phyloP scores from a whole-genome alignment of 1,140 invertebrate species.

The fruit fly (Drosophila melanogaster) region DNA sequence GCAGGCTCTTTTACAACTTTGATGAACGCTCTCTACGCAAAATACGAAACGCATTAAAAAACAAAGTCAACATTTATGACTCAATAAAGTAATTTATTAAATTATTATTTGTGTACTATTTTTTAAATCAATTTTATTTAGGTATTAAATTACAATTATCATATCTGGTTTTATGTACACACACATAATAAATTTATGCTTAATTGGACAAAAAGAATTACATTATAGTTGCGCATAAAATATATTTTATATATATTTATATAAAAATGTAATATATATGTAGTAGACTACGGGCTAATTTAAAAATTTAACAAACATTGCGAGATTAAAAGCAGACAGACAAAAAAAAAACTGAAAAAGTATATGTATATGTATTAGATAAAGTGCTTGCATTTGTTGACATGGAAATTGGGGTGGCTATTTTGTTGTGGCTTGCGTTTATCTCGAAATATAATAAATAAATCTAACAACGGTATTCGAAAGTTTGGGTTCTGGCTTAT shows the following conservation, averaged over 20 bases:
- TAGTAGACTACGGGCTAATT: constrained; percentile 58
- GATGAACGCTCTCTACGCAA: constrained; percentile 50
- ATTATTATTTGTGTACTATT: neutral
- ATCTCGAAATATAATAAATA: constrained; percentile 58
- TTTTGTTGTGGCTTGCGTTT: constrained; percentile 24
- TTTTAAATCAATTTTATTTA: constrained; percentile 66
- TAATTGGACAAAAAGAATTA: constrained; percentile 71
- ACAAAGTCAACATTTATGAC: neutral
- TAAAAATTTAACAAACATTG: constrained; percentile 47
- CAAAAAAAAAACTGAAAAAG: constrained; percentile 39
- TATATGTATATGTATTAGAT: neutral
- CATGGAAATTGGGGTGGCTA: neutral
- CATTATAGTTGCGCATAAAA: constrained; percentile 50
- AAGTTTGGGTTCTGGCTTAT: constrained; percentile 11
- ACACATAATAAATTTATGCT: constrained; percentile 70
- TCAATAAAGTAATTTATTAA: neutral
- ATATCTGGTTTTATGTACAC: constrained; percentile 69
- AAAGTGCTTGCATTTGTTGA: constrained; percentile 1
- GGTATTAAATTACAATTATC: constrained; percentile 73
- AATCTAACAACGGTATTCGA: constrained; percentile 36
- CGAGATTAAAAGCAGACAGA: constrained; percentile 46
- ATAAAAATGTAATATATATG: constrained; percentile 39
- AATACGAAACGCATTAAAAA: constrained; percentile 30
- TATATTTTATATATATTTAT: constrained; percentile 14
- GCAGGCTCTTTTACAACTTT: constrained; percentile 60